Evolutionary conservation across 64 coral and sea anemone genomes (phyloP).

Genomic region (Trachythela sp.): DNA sequence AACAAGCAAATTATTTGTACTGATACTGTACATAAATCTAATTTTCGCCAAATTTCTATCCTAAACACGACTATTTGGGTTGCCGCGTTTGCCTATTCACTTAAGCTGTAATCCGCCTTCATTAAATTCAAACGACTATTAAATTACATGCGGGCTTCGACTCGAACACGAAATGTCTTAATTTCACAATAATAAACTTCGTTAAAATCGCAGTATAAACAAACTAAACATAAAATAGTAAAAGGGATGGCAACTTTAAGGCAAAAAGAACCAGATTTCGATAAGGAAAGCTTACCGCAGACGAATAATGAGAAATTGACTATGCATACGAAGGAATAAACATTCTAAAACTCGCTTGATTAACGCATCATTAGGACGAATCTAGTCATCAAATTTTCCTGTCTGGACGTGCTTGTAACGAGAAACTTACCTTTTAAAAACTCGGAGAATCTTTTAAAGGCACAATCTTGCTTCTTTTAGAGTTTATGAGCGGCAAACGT

Average conservation of each 20-base stretch:
- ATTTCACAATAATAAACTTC: background rate
- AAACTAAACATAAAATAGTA: background rate
- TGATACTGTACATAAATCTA: background rate
- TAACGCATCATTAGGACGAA: background rate
- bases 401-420: background rate
- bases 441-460: background rate
- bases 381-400: background rate
- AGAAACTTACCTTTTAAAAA: background rate
- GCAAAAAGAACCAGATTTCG: background rate
- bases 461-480: background rate
- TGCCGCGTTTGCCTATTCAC: background rate
- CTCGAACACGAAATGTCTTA: background rate
- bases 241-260: background rate
- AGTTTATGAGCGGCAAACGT: background rate
- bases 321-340: background rate
- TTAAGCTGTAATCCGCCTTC: background rate
- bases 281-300: background rate
- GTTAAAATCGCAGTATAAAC: background rate
- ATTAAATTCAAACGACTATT: conserved; percentile 13
- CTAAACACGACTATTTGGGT: background rate
- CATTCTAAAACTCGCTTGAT: background rate
- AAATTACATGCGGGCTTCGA: background rate
- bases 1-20: background rate
- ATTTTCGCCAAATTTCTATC: background rate
- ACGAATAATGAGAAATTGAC: background rate